Base-by-base conservation (phyloP, 2,888 invertebrate genomes). In the Diploptera punctata region DNA sequence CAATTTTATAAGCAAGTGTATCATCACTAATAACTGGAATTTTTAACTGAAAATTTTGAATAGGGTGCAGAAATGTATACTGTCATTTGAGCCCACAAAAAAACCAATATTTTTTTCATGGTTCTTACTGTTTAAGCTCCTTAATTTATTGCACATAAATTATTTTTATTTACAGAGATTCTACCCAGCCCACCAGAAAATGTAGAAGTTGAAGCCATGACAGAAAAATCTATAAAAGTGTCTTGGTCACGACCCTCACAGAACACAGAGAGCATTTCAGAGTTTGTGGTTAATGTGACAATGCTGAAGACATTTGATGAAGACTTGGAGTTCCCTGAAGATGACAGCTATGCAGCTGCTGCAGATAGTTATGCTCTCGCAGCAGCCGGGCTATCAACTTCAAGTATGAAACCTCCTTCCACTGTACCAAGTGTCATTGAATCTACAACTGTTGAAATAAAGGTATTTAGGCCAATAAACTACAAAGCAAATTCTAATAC, bases 121-220 rank as follows among this genome's bases (percentile, higher is more conserved):
- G n/a, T n/a, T n/a, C n/a, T n/a, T n/a, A n/a, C n/a, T n/a, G n/a
- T n/a, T n/a, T n/a, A n/a, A n/a, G n/a, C n/a, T n/a, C n/a, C n/a
- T n/a, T n/a, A n/a, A n/a, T n/a, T n/a, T n/a, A n/a, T n/a, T n/a
- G n/a, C n/a, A n/a, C n/a, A n/a, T n/a, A n/a, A 2, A 26, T 52
- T 9, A 24, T 52, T 52, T 7, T 49, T 73, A 61, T 61, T 81
- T 80, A 4, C 83, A 91, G 91, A 91, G 82, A 83, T 92, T 1
- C 85, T 94, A 31, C 94, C 94, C 65, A 91, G 92, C 78, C 88
- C 89, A 65, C 93, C 94, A 21, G 87, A 89, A 81, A 87, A 89
- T 75, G 87, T 94, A 0, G 89, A 89, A 82, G 91, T 92, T 1
- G 91, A 92, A 77, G 87, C 92, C 7, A 80, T 93, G 10, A 90